Evolutionary conservation across 1,140 invertebrate species (phyloP), one percentile per base, ranked within the genome.

Genomic region (Popillia japonica): DNA sequence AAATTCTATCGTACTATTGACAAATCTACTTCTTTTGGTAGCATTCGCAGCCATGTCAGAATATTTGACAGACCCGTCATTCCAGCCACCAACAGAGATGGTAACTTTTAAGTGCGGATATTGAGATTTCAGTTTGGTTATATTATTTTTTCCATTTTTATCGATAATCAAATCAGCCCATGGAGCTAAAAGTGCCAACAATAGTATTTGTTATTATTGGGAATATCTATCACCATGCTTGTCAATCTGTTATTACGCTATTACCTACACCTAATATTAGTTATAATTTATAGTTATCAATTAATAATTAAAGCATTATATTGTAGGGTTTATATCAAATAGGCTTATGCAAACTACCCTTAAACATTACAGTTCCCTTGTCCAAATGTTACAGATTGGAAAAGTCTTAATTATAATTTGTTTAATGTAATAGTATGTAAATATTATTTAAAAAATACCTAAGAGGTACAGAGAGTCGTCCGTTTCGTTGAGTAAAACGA

Each of bases 1-100:
- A 81, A 93, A 92, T 34, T 86, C 77, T 4, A 94, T 40, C 2
- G 90, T 91, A 76, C 90, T 94, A 9, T 88, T 81, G 8, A 94
- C 89, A 82, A 96, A 96, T 23, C 83, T 87, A 8, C 86, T 85
- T 77, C 95, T 89, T 7, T 86, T 86, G 3, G 87, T 84, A 0
- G 89, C 84, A 77, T 89, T 89, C 6, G 88, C 87, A 0, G 92
- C 94, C 89, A 97, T 90, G 0, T 86, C 87, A 0, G 95, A 96
- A 85, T 95, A 97, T 82, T 95, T 95, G 20, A 84, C 82, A 0
- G 94, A 95, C 0, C 94, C 95, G 86, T 96, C 94, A 83, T 95
- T 96, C 95, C 95, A 96, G 0, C 96, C 96, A 0, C 96, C 96
- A 48, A 97, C 93, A 10, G 94, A 95, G 2, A 97, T 82, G 0